Evolutionary conservation across 2,797 vertebrate genomes (phyloP), one percentile per base, ranked within the genome.

Genomic region (Alcedo atthis): DNA sequence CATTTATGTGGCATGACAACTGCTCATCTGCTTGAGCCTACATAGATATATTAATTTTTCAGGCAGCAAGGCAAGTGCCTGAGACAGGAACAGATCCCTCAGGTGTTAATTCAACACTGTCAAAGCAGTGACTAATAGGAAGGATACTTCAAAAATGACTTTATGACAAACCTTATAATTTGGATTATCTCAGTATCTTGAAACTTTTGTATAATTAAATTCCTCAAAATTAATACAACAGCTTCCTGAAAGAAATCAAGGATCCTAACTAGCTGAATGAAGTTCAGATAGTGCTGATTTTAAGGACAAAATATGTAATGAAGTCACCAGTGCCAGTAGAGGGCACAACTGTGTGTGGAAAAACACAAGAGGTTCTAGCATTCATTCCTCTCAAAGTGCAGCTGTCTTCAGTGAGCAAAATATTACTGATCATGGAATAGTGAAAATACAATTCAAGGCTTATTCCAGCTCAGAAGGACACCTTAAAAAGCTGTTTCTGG

Each of bases 281-380:
- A 48, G 71, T 82, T 86, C 9, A 46, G 24, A 6, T 25, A 20
- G 33, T 28, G 54, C 12, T 0, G 1, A 14, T 78, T 61, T 55
- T 55, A 71, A 64, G 30, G 46, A 87, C 8, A 8, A 48, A 76
- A 25, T 25, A 9, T 0, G 4, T 21, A 16, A 19, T 12, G 4
- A 66, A 37, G 30, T 13, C 70, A 10, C 6, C 20, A 21, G 17
- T 88, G 69, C 87, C 96, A 80, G 92, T 89, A 96, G 96, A 93
- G 95, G 96, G 95, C 96, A 93, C 12, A 69, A 81, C 74, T 68
- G 95, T 57, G 87, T 75, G 8, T 37, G 10, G 92, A 82, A 95
- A 96, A 93, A 15, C 21, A 48, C 25, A 37, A 54, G 8, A 4
- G 6, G 12, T 5, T 15, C 12, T 54, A 6, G 11, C 25, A 28